These are phyloP conservation scores for Hydriomena furcata DNA, from an alignment of 2,888 invertebrate genomes.

Conservation along the genomic window DNA sequence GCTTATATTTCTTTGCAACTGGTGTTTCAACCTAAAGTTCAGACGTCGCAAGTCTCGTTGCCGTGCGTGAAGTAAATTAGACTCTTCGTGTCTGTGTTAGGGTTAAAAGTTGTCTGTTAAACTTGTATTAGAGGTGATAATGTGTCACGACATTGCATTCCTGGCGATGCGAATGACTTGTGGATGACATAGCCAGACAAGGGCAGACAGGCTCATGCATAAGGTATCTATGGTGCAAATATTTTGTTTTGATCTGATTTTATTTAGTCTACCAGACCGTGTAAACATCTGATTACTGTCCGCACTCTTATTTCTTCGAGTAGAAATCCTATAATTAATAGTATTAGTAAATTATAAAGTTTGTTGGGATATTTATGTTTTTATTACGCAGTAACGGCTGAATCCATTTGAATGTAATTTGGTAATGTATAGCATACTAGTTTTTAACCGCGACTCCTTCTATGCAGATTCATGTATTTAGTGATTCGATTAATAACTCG, in stretches of 20 bases:
- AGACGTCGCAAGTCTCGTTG: constrained; percentile 36
- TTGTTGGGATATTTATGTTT: too few relatives aligned
- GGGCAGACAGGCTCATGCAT: constrained; percentile 67
- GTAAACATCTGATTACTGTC: background rate
- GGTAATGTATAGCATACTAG: too few relatives aligned
- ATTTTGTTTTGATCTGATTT: constrained; percentile 28
- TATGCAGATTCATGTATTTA: too few relatives aligned
- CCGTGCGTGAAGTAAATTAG: constrained; percentile 12
- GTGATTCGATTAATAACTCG: too few relatives aligned
- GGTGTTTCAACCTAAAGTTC: background rate
- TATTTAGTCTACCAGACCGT: constrained; percentile 2
- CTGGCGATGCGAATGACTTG: constrained; percentile 76
- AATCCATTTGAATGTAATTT: too few relatives aligned
- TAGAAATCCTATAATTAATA: too few relatives aligned
- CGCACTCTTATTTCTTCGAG: too few relatives aligned
- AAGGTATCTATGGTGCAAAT: constrained; percentile 43
- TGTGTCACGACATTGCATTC: constrained; percentile 79
- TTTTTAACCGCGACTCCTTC: too few relatives aligned
- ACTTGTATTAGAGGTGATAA: constrained; percentile 25
- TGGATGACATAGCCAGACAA: constrained; percentile 80
- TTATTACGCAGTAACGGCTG: too few relatives aligned
- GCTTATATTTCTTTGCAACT: constrained; percentile 54
- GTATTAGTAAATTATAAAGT: too few relatives aligned
- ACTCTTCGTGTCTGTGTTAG: constrained; percentile 12
- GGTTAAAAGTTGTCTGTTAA: constrained; percentile 35